These are phyloP conservation scores for Periparus ater DNA, from an alignment of 2,797 vertebrate species.

Conservation along the genomic window DNA sequence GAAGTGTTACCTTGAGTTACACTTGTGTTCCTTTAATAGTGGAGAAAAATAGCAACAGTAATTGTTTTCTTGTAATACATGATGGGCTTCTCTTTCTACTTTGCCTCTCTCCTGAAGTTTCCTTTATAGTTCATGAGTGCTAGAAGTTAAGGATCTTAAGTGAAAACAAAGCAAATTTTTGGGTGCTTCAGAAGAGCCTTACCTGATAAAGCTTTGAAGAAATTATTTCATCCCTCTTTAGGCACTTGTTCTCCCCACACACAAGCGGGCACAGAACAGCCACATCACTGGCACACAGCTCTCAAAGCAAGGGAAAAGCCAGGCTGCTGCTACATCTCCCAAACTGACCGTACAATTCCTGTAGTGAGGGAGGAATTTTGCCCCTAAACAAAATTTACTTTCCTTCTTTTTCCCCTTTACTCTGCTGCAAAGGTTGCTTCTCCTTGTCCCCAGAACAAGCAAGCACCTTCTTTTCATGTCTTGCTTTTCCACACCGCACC, in stretches of 20 bases:
- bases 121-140: not conserved
- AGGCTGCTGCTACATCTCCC: not conserved
- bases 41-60: not conserved
- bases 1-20: not conserved
- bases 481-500: not conserved
- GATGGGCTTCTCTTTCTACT: not conserved
- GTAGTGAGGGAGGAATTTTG: not conserved
- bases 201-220: not conserved
- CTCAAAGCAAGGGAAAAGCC: not conserved
- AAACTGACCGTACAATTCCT: not conserved
- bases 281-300: fast-evolving
- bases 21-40: not conserved
- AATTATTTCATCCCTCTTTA: not conserved
- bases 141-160: not conserved
- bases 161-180: not conserved
- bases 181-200: not conserved
- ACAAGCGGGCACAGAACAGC: not conserved
- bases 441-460: not conserved
- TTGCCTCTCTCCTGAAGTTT: not conserved
- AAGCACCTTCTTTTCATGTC: not conserved
- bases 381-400: not conserved
- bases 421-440: not conserved
- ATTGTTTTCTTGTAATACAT: not conserved
- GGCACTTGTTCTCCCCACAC: not conserved
- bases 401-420: not conserved